Base-by-base conservation (phyloP, 2,113 vertebrate species). In the Xerus inauris region DNA sequence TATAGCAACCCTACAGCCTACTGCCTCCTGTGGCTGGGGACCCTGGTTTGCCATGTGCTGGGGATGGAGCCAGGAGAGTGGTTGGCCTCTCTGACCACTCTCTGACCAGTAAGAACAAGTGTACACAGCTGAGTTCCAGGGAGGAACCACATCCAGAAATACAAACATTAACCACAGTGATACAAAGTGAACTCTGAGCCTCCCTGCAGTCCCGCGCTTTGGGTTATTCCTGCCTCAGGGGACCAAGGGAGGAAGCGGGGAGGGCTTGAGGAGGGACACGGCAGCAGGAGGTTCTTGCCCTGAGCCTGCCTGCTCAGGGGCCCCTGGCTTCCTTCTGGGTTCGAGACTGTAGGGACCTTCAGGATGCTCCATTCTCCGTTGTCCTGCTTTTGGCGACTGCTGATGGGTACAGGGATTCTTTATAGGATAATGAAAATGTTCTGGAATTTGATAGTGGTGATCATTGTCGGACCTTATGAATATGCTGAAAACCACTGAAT, bases 241-340 rank as follows among this genome's bases (percentile, higher is more conserved):
- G 54, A 28, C 11, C 8, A 45, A 51, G 22, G 8, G 30, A 73
- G 32, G 49, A 59, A 26, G 7, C 69, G 10, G 8, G 35, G 28
- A 49, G 38, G 30, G 42, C 8, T 51, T 0, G 22, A 26, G 47
- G 80, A 62, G 9, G 67, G 14, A 13, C 12, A 0, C 9, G n/a
- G 10, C 42, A 17, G 57, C 47, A 51, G 83, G 80, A 8, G 13
- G 20, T 51, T 1, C 73, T 14, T 32, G n/a, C 9, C 64, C 20
- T 28, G 2, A 9, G 24, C 32, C 38, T 11, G n/a, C 1, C 0
- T 7, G 38, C n/a, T 57, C 19, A 35, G 35, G 83, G 13, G 0
- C 0, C 38, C 9, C 26, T 45, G 51, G 11, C 32, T 24, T 38
- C 67, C 62, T 30, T 12, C 86, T 38, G 24, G 64, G 62, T 1